These are phyloP conservation scores for Phania funesta DNA, from an alignment of 2,888 invertebrate genomes.

Conservation along the genomic window DNA sequence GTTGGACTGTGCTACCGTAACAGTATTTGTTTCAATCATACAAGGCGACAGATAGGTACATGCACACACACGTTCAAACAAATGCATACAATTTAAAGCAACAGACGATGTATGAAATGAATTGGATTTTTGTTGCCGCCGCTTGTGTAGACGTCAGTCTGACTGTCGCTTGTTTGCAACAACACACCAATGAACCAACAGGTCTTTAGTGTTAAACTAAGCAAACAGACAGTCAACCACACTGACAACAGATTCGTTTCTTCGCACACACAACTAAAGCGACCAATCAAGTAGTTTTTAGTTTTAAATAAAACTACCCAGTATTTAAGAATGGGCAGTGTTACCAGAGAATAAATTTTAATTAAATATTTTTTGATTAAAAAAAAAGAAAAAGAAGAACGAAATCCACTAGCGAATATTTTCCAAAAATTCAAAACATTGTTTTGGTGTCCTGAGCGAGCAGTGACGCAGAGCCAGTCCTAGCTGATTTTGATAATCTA, in stretches of 20 bases:
- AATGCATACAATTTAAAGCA: conserved; percentile 3
- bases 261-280: conserved; percentile 25
- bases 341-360: background rate
- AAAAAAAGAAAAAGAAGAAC: too few relatives aligned
- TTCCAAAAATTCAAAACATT: too few relatives aligned
- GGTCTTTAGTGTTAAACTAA: conserved; percentile 46
- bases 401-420: too few relatives aligned
- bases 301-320: conserved; percentile 28
- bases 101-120: conserved; percentile 28
- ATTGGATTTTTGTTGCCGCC: conserved; percentile 34
- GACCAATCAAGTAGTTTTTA: conserved; percentile 34
- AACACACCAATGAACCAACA: conserved; percentile 40
- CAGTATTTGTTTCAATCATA: conserved; percentile 55
- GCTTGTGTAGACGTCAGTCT: conserved; percentile 39
- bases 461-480: too few relatives aligned
- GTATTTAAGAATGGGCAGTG: background rate
- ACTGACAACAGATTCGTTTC: conserved; percentile 15
- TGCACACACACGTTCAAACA: background rate
- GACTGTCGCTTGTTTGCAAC: conserved; percentile 44
- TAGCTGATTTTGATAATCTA: too few relatives aligned
- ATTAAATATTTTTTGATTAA: background rate
- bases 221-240: conserved; percentile 47
- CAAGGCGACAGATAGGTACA: background rate
- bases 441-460: too few relatives aligned
- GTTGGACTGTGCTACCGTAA: conserved; percentile 63